These are phyloP conservation scores for Saguinus imperator DNA, from an alignment of 2,113 vertebrate species.

Conservation along the genomic window DNA sequence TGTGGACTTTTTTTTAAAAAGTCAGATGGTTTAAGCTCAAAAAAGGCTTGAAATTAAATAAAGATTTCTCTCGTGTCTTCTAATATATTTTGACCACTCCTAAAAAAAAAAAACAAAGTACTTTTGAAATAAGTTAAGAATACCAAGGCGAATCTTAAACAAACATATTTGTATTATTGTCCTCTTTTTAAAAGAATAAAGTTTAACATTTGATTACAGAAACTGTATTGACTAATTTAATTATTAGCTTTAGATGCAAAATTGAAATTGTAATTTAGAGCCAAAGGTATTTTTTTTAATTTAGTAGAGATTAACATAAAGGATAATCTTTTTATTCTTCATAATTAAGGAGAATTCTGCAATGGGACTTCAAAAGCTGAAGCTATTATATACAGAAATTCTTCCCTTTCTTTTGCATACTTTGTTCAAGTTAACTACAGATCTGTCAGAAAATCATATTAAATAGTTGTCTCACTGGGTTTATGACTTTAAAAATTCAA, in stretches of 20 bases:
- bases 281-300: slow-evolving; percentile 83
- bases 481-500: slow-evolving; percentile 60
- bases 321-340: slow-evolving; percentile 81
- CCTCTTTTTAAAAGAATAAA: slow-evolving; percentile 43
- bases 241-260: slow-evolving; percentile 84
- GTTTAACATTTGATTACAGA: slow-evolving; percentile 73
- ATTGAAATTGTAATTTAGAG: slow-evolving; percentile 82
- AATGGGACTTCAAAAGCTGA: slow-evolving; percentile 76
- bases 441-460: slow-evolving; percentile 51
- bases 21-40: neutral
- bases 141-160: neutral
- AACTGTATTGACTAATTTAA: slow-evolving; percentile 83
- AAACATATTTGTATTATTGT: slow-evolving; percentile 66
- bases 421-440: slow-evolving; percentile 68
- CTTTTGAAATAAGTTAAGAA: neutral
- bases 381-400: slow-evolving; percentile 74
- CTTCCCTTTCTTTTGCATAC: slow-evolving; percentile 63
- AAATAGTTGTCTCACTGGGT: slow-evolving; percentile 18
- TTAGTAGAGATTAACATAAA: slow-evolving; percentile 82
- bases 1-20: neutral
- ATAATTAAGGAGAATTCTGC: slow-evolving; percentile 82
- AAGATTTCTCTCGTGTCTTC: slow-evolving; percentile 51
- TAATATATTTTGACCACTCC: slow-evolving; percentile 61
- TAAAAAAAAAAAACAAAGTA: neutral
- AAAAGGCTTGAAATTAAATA: neutral